These are phyloP conservation scores for Steinernema carpocapsae DNA, from an alignment of 2,888 invertebrate species.

Conservation along the genomic window DNA sequence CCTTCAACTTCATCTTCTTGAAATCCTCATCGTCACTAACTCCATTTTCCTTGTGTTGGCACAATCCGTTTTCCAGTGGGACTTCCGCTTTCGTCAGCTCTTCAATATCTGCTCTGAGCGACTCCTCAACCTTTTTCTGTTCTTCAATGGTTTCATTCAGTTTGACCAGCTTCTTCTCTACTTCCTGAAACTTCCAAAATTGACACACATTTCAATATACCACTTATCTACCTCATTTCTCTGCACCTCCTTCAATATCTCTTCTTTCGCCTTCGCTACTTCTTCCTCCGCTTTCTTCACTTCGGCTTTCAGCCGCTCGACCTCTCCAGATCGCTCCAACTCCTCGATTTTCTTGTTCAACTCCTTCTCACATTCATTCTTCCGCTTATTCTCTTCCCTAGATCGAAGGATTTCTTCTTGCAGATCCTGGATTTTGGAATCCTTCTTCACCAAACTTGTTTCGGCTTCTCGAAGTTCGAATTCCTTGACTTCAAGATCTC, in stretches of 20 bases:
- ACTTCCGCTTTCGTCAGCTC: neutral
- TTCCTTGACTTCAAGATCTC: neutral
- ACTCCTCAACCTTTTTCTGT: neutral
- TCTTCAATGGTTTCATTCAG: neutral
- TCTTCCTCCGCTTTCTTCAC: slow-evolving; percentile 44
- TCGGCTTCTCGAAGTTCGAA: neutral
- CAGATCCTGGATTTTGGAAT: neutral
- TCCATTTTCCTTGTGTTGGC: neutral
- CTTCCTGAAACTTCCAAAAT: neutral
- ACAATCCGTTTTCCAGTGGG: neutral
- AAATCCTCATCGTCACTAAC: neutral
- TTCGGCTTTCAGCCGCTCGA: too few species aligned
- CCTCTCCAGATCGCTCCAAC: neutral
- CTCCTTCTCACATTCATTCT: slow-evolving; percentile 41
- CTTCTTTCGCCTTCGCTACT: neutral
- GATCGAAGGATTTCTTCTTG: neutral
- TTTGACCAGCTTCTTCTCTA: neutral
- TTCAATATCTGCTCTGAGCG: neutral
- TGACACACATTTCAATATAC: too few species aligned
- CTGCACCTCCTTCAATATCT: neutral
- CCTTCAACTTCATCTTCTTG: neutral
- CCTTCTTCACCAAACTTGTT: neutral
- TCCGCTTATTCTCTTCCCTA: slow-evolving; percentile 42
- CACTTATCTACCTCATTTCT: neutral
- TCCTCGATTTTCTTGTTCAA: slow-evolving; percentile 42